Conservation (phyloP, 2,888 invertebrate genomes). For the Machimus atricapillus region DNA sequence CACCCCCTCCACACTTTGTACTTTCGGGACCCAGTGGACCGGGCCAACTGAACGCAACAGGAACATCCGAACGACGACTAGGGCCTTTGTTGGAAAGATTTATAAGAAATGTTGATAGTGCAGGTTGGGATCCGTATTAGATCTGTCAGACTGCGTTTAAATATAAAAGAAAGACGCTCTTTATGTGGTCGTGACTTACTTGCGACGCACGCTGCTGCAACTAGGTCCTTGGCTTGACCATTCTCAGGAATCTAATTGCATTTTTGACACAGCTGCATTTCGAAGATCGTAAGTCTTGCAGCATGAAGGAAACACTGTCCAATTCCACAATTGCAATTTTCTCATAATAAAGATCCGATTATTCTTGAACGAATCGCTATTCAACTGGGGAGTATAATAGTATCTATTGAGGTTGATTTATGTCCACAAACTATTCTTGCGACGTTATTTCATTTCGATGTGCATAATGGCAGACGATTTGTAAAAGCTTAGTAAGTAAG, state of each 20-base stretch:
- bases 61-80: neutral
- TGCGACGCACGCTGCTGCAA: neutral
- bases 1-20: neutral
- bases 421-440: neutral
- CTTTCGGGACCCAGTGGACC: neutral
- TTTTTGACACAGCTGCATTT: neutral
- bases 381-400: neutral
- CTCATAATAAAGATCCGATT: neutral
- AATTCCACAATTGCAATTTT: neutral
- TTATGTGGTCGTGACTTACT: constrained; percentile 22
- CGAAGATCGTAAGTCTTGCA: neutral
- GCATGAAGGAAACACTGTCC: neutral
- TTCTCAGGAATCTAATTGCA: neutral
- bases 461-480: neutral
- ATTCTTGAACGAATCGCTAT: neutral
- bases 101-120: constrained; percentile 42
- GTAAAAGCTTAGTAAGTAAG: neutral
- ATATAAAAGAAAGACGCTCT: neutral
- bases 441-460: neutral
- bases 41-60: constrained; percentile 25
- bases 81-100: constrained; percentile 40
- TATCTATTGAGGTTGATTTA: neutral
- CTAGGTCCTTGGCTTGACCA: neutral
- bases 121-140: constrained; percentile 34
- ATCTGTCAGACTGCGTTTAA: constrained; percentile 30